Evolutionary conservation across 1,140 invertebrate species (phyloP), one percentile per base, ranked within the genome.

Genomic region (Vanessa tameamea): DNA sequence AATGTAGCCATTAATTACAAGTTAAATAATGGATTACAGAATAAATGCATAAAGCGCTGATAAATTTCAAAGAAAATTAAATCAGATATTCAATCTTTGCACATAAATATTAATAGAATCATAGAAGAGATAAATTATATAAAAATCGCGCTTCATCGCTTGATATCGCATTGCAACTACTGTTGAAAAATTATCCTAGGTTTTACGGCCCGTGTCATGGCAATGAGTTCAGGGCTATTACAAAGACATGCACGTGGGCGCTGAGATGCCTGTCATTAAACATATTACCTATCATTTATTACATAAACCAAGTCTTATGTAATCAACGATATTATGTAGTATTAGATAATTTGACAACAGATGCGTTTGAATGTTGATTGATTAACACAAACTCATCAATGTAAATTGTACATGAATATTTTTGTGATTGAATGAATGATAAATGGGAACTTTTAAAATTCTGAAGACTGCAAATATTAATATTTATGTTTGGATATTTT

Each of bases 201-300:
- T 15, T 67, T 43, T 43, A 64, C n/a, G 11, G 15, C 20, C 47
- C 55, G 16, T 68, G 71, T 63, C 64, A 73, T 67, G 64, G 64
- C 64, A 23, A 61, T 12, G 26, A 63, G 71, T 73, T 68, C 64
- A 73, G 15, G 71, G 71, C 71, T 51, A 57, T 68, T 73, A 73
- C 14, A 15, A n/a, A 61, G 57, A 15, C 15, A 63, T 63, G 31
- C 43, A 43, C 55, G 55, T 68, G 55, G 23, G 71, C 64, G 65
- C 48, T 72, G 71, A 63, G 14, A 13, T 61, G 53, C 57, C 65
- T 63, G 55, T 73, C 65, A 68, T 63, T 73, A 68, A 31, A 26
- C 11, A 57, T 64, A 68, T 63, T 47, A 63, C 47, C 71, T 73
- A 55, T 43, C 71, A 61, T 73, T 63, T 47, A 13, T 68, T 73